Evolutionary conservation across 2,888 invertebrate species (phyloP), one percentile per base, ranked within the genome.

Genomic region (Lepidonotus clava): DNA sequence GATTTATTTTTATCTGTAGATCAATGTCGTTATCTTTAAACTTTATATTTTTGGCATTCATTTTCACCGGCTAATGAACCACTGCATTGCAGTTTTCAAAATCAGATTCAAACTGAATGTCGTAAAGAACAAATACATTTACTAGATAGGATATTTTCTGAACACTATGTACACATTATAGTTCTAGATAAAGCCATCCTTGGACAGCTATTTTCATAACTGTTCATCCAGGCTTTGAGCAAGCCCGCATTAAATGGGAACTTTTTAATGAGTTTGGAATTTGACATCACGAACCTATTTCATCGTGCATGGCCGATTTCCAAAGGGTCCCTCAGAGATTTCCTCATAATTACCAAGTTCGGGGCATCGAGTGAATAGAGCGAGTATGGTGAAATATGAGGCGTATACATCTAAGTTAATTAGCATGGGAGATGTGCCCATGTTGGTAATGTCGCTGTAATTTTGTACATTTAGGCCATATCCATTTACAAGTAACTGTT

Each of bases 331-430:
- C 76, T 76, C 40, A 76, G 76, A 76, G 76, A 76, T 76, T 76
- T 76, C 40, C 34, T 38, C 6, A n/a, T 76, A 76, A 76, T 76
- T 76, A 76, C 40, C 76, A 36, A 76, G 38, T 40, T 38, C 0
- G 21, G 21, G 24, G 28, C 38, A 4, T 14, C 34, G 76, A 34
- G 21, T 38, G 38, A 11, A 76, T 76, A 24, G 76, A 34, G 28
- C n/a, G n/a, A 32, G 28, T 61, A 28, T 61, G 61, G 2, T 76
- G 76, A 76, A 76, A 76, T 40, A 76, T 76, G 76, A 76, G 40
- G 76, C 76, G 76, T 36, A 76, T 76, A 76, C 38, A 76, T n/a
- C 76, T 36, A 76, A 76, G 36, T 36, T 76, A 76, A 76, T 76
- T 76, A 76, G 76, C 40, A 40, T 76, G 14, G 76, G 51, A 11